Conservation (phyloP, 2,797 vertebrate species). For the Notamacropus eugenii region DNA sequence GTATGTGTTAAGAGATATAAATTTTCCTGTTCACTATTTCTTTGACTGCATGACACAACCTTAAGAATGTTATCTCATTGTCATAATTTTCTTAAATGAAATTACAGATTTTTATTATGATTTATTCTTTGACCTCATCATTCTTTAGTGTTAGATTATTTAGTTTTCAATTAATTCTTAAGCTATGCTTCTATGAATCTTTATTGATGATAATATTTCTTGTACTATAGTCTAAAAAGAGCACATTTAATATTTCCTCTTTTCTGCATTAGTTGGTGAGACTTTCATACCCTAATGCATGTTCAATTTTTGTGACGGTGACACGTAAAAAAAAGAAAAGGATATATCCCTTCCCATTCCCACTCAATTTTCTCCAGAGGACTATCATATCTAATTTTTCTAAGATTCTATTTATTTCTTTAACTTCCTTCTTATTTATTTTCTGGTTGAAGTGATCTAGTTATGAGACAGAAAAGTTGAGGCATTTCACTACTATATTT, state of each 20-base stretch:
- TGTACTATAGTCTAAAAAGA: not conserved
- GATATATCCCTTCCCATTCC: too few relatives aligned
- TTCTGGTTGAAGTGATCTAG: not conserved
- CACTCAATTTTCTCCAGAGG: not conserved
- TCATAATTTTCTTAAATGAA: not conserved
- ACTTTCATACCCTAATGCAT: not conserved
- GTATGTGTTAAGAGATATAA: too few relatives aligned
- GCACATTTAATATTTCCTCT: not conserved
- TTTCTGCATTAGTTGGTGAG: not conserved
- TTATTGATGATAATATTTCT: not conserved
- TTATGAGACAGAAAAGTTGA: too few relatives aligned
- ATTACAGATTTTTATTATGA: not conserved
- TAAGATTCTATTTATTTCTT: not conserved
- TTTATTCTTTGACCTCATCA: not conserved
- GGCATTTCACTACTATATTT: not conserved
- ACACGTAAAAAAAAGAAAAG: not conserved
- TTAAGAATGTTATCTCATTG: not conserved
- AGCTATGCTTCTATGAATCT: not conserved
- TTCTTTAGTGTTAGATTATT: not conserved
- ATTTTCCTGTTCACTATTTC: not conserved
- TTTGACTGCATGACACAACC: not conserved
- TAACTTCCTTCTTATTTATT: not conserved
- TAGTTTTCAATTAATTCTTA: not conserved
- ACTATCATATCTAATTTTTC: not conserved
- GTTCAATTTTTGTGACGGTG: not conserved